A percentile compares a stretch with the other conserved stretches of the same genome.
phyloP scores from a whole-genome alignment of 2,113 vertebrate genomes.

The Marmota flaviventris region DNA sequence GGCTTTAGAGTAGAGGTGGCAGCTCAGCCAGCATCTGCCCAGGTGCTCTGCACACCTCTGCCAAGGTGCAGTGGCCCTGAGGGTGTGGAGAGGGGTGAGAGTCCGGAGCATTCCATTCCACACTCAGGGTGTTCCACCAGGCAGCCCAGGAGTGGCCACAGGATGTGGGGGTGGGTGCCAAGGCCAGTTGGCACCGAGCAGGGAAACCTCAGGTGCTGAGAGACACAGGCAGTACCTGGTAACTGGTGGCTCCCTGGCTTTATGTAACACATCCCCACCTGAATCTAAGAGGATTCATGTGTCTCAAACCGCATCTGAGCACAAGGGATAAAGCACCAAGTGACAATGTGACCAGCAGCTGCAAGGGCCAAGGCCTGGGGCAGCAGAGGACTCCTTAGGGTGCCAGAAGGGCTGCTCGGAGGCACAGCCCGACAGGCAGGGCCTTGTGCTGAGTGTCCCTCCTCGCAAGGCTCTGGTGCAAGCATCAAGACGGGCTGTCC shows the following conservation, averaged over 20 bases:
- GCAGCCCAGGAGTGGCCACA: too few species aligned
- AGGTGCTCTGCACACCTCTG: background rate
- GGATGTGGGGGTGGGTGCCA: background rate
- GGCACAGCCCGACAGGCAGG: too few species aligned
- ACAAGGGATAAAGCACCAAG: too few species aligned
- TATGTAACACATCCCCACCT: accelerated
- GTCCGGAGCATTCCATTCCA: background rate
- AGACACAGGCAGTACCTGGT: background rate
- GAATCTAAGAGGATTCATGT: accelerated
- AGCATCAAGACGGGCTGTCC: too few species aligned
- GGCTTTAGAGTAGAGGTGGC: background rate
- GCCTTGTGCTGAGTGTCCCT: background rate
- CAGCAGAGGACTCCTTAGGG: accelerated
- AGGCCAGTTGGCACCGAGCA: background rate
- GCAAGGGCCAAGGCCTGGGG: accelerated
- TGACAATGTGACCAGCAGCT: accelerated
- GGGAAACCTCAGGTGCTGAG: too few species aligned
- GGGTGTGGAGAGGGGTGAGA: too few species aligned
- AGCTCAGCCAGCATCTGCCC: background rate
- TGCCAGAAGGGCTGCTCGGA: accelerated
- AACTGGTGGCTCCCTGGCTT: accelerated
- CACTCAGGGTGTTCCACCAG: background rate
- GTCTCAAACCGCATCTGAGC: background rate
- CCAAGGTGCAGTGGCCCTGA: too few species aligned
- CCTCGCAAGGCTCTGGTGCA: background rate